Evolutionary conservation across 2,797 vertebrate species (phyloP), one percentile per base, ranked within the genome.

Genomic region (Phrynocephalus guinanensis): DNA sequence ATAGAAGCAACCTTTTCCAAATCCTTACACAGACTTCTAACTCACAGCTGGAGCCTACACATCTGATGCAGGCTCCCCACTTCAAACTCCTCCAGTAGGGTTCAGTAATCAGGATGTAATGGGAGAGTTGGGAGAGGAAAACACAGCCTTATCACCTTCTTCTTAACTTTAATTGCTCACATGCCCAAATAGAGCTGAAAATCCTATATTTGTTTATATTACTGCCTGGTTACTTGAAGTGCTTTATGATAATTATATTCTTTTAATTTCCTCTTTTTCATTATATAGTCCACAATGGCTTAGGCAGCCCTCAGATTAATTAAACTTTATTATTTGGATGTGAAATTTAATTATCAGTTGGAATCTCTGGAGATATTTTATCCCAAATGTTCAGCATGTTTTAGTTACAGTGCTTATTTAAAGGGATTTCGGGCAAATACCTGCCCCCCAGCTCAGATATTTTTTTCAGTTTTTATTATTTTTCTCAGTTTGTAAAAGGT

Each of bases 301-400:
- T 93, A 93, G 85, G n/a, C 50, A 50, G 70, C 84, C 89, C 84
- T 91, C 79, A 90, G 71, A 91, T 86, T 28, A 3, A 30, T 91
- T 88, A 94, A 94, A 92, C 86, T 28, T 92, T 83, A 56, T 89
- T 88, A 94, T 95, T 95, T 94, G 91, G 70, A 81, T 88, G 63
- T 89, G 24, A 1, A 26, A 86, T 92, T 92, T 94, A 95, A 94
- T 93, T 94, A 88, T 87, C 28, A 91, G 79, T 72, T 93, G 33
- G 77, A 92, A 89, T 93, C 84, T 92, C 90, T 90, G 5, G 88
- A 91, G 79, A 90, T 30, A 77, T 86, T 80, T 48, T 88, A 88
- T 87, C 15, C 22, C 5, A 67, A 76, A 48, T 91, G 5, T 22
- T 87, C 86, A n/a, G 88, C 3, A 63, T 86, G 63, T 90, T 66